Conservation (phyloP, 1,140 invertebrate species). For the Pseudomyrmex concolor region DNA sequence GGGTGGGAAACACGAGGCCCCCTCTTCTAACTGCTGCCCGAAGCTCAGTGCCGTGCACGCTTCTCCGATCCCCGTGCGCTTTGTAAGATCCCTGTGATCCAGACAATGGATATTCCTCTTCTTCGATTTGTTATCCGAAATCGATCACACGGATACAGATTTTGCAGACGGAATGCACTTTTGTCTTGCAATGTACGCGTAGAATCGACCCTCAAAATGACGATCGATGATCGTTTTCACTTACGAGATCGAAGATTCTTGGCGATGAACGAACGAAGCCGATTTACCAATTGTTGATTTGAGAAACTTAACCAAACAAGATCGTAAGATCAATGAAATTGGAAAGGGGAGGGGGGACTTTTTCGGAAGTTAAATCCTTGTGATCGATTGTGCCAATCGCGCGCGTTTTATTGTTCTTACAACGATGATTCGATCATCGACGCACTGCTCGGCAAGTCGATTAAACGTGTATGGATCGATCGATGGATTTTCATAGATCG, state of each 20-base stretch:
- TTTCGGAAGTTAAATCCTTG: not conserved
- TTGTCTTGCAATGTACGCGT: not conserved
- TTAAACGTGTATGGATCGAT: not conserved
- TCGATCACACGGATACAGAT: not conserved
- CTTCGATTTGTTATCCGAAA: not conserved
- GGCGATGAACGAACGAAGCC: too few species aligned
- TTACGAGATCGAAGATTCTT: not conserved
- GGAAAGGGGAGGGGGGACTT: not conserved
- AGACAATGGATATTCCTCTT: not conserved
- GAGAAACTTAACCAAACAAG: too few species aligned
- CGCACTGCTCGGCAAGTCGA: not conserved
- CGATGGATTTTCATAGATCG: conserved; percentile 4
- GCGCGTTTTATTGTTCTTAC: not conserved
- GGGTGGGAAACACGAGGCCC: conserved; percentile 36
- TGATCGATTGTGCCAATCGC: not conserved
- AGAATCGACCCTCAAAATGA: not conserved
- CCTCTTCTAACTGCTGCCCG: conserved; percentile 45
- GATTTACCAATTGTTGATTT: not conserved
- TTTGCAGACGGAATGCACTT: not conserved
- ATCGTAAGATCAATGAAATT: not conserved
- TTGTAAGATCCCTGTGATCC: not conserved
- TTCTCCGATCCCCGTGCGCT: conserved; percentile 20
- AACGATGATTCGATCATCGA: not conserved
- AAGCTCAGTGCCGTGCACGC: conserved; percentile 39
- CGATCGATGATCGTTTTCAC: not conserved